Base-by-base conservation (phyloP, 2,113 vertebrate species). In the Mohoua ochrocephala region DNA sequence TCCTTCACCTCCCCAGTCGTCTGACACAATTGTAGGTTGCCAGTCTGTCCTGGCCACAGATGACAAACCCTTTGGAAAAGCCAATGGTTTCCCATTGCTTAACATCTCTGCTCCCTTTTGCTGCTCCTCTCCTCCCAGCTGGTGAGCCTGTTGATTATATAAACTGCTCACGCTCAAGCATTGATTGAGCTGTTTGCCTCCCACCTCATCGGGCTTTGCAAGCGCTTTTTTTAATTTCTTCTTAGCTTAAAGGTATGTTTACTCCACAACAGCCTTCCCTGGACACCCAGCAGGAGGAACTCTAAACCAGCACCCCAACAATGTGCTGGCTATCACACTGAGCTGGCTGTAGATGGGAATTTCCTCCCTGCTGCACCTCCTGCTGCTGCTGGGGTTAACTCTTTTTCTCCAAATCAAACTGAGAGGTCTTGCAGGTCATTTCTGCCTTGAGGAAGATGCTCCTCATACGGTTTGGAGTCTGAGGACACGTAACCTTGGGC, bases 231-330 rank as follows among this genome's bases (percentile, higher is more conserved):
- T 33, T 75, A 30, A 78, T 53, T 85, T 87, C 71, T 16, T 16
- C 45, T 65, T 44, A 54, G 13, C 42, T 95, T 94, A 95, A 92
- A 70, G 91, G 85, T 79, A 65, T 97, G 59, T 94, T 96, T 93
- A 93, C 39, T 84, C 82, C 71, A 69, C 71, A 86, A 69, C 53
- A 93, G 75, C 45, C 59, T 92, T 88, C 83, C 54, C 63, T 77
- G 75, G 33, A 27, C 45, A 30, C 28, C 23, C 70, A 27, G 85
- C 67, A 45, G 67, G 70, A 76, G 61, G 28, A 74, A 80, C 67
- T 47, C 76, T 26, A 49, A 81, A 37, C 89, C 73, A 61, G 59
- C 84, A 69, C n/a, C 67, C 92, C 74, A 54, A 59, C 52, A 44
- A 52, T 0, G 0, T 4, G 28, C 57, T 49, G 49, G 20, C 30